Evolutionary conservation across 2,113 vertebrate genomes (phyloP), one percentile per base, ranked within the genome.

Genomic region (Dendrocopos noguchii): DNA sequence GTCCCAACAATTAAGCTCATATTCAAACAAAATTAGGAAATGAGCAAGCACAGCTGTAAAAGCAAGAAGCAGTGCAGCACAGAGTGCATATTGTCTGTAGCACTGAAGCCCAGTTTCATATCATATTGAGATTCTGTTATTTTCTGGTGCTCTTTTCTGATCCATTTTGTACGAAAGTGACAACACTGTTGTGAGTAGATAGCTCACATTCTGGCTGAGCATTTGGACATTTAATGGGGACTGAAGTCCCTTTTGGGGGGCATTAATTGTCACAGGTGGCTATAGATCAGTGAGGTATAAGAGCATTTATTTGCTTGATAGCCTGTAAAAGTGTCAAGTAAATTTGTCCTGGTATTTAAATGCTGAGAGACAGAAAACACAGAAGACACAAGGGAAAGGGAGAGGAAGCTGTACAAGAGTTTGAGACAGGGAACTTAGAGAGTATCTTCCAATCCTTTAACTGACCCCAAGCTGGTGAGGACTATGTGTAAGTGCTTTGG

Each of bases 231-330:
- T 88, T 92, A 80, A 50, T 72, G 34, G 47, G 57, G n/a, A 91
- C 20, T 61, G 31, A 89, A 80, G 44, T 80, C 61, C 36, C 80
- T 90, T 86, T 78, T 50, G 55, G 61, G 87, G 56, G 27, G 13
- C 70, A 77, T 92, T 91, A 91, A 57, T 94, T 90, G 55, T 80
- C 84, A 86, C 61, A 91, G 53, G 61, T 88, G 31, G 70, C 44
- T 95, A 90, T 70, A 86, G 85, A 90, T 72, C 82, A 90, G 82
- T 90, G 80, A 94, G 44, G 11, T 91, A 17, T 72, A 88, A 80
- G 47, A 44, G 33, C 82, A 75, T 95, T 88, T 95, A 60, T 92
- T 91, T 94, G 28, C 85, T 74, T 80, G 56, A 95, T 90, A 83
- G 93, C 61, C 81, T 53, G 44, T 92, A 89, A 92, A 91, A 94